These are phyloP conservation scores for Drosophila histrio DNA, from an alignment of 2,888 invertebrate species.

Conservation along the genomic window DNA sequence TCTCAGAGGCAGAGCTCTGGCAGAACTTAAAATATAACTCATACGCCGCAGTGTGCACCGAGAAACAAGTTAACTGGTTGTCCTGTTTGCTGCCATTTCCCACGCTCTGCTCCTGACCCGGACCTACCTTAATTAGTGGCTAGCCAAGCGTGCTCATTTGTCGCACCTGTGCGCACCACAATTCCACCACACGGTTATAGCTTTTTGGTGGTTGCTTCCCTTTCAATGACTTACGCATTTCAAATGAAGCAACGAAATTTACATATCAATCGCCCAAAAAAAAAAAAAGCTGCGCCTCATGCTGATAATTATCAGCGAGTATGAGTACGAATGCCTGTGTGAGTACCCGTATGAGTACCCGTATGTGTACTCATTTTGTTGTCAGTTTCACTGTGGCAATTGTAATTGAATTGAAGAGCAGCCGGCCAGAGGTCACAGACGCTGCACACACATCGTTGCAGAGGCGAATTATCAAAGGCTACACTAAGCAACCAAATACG, in stretches of 20 bases:
- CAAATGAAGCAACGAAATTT: slow-evolving; percentile 57
- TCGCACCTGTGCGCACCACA: slow-evolving; percentile 53
- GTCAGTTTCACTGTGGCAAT: slow-evolving; percentile 17
- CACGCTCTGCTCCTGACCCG: slow-evolving; percentile 56
- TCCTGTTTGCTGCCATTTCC: slow-evolving; percentile 40
- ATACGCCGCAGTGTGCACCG: slow-evolving; percentile 44
- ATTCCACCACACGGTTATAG: slow-evolving; percentile 12
- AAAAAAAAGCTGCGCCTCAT: slow-evolving; percentile 51
- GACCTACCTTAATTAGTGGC: slow-evolving; percentile 58
- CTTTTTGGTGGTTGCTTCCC: slow-evolving; percentile 39
- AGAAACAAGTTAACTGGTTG: background rate
- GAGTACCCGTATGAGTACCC: slow-evolving; percentile 17
- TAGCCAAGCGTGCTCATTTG: slow-evolving; percentile 64
- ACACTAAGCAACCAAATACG: slow-evolving; percentile 38
- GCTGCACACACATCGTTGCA: slow-evolving; percentile 47
- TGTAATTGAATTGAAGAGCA: slow-evolving; percentile 69
- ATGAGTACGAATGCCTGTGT: slow-evolving; percentile 2
- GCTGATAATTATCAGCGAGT: slow-evolving; percentile 58
- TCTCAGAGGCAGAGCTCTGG: background rate
- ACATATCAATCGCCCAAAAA: slow-evolving; percentile 65
- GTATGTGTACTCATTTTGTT: slow-evolving; percentile 10
- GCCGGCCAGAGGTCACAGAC: slow-evolving; percentile 68
- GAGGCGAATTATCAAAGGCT: slow-evolving; percentile 27
- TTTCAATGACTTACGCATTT: slow-evolving; percentile 63
- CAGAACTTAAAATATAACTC: slow-evolving; percentile 32